These are phyloP conservation scores for Euschistus heros DNA, from an alignment of 1,140 invertebrate genomes.

Conservation along the genomic window DNA sequence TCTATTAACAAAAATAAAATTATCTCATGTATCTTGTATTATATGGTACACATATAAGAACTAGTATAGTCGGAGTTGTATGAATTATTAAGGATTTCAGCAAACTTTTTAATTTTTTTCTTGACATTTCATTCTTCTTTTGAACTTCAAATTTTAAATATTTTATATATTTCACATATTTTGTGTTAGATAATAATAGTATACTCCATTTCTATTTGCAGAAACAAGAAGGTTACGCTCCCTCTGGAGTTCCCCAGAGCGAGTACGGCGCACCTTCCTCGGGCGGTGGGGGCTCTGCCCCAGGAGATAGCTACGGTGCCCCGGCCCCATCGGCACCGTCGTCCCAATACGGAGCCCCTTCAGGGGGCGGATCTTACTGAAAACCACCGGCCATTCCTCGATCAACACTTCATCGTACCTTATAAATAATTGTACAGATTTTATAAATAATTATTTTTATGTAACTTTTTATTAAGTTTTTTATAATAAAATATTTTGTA, in stretches of 20 bases:
- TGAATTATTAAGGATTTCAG: too few species aligned
- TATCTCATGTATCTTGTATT: too few species aligned
- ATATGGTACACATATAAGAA: too few species aligned
- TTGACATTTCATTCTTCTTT: too few species aligned
- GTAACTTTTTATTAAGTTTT: constrained; percentile 2
- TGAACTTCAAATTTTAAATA: too few species aligned
- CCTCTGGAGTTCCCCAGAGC: constrained; percentile 32
- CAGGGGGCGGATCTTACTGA: constrained; percentile 7
- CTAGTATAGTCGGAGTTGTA: too few species aligned
- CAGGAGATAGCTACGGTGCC: constrained; percentile 38
- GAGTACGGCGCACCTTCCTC: constrained; percentile 39
- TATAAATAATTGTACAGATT: constrained; percentile 14
- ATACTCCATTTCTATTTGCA: constrained; percentile 15
- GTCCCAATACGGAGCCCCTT: constrained; percentile 29
- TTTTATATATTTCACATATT: too few species aligned
- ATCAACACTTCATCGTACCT: constrained; percentile 7
- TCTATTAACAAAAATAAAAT: too few species aligned
- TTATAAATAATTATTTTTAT: constrained; percentile 15
- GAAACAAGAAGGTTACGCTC: constrained; percentile 35
- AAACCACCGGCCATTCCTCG: neutral
- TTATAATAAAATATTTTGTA: constrained; percentile 7
- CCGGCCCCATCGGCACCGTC: constrained; percentile 32
- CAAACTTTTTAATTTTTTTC: too few species aligned
- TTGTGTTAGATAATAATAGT: too few species aligned
- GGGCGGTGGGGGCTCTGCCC: constrained; percentile 26